These are phyloP conservation scores for Uropetala carovei DNA, from an alignment of 2,888 invertebrate genomes.

Conservation along the genomic window DNA sequence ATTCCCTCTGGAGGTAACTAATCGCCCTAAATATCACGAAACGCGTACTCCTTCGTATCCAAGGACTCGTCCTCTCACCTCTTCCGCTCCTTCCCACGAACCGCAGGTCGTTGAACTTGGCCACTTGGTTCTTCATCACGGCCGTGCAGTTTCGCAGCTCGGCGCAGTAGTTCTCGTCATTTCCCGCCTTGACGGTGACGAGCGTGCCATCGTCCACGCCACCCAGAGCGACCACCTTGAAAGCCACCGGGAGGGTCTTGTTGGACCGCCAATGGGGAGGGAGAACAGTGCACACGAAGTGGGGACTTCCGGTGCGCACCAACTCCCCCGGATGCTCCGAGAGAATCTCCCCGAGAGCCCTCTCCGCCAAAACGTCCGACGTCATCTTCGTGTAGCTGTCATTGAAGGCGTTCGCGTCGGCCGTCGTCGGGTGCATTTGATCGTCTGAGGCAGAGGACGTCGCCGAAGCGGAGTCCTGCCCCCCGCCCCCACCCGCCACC, in stretches of 20 bases:
- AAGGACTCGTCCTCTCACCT: slow-evolving; percentile 82
- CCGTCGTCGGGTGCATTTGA: slow-evolving; percentile 76
- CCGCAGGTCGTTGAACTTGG: slow-evolving; percentile 98
- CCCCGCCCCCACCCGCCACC: slow-evolving; percentile 62
- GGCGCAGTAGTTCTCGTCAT: slow-evolving; percentile 98
- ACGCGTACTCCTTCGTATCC: neutral
- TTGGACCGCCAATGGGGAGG: slow-evolving; percentile 99
- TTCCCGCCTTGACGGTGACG: slow-evolving; percentile 96
- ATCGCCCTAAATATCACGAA: neutral
- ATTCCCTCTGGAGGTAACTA: neutral
- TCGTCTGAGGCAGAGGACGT: slow-evolving; percentile 66
- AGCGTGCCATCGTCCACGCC: slow-evolving; percentile 97
- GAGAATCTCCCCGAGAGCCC: slow-evolving; percentile 90
- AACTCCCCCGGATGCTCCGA: slow-evolving; percentile 95
- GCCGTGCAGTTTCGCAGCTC: slow-evolving; percentile 96
- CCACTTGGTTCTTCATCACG: slow-evolving; percentile 98
- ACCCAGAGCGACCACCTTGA: slow-evolving; percentile 96
- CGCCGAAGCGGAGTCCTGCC: slow-evolving; percentile 63
- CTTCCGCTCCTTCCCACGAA: slow-evolving; percentile 99
- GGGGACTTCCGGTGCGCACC: slow-evolving; percentile 94
- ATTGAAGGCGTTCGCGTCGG: slow-evolving; percentile 79
- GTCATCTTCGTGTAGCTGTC: slow-evolving; percentile 93
- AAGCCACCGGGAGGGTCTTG: slow-evolving; percentile 97
- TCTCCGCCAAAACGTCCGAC: slow-evolving; percentile 91
- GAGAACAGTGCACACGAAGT: slow-evolving; percentile 95